Percentiles rank a stretch among this genome's conserved stretches.
Conservation (phyloP, 23 tunicate species). For the Halocynthia aurantium region DNA sequence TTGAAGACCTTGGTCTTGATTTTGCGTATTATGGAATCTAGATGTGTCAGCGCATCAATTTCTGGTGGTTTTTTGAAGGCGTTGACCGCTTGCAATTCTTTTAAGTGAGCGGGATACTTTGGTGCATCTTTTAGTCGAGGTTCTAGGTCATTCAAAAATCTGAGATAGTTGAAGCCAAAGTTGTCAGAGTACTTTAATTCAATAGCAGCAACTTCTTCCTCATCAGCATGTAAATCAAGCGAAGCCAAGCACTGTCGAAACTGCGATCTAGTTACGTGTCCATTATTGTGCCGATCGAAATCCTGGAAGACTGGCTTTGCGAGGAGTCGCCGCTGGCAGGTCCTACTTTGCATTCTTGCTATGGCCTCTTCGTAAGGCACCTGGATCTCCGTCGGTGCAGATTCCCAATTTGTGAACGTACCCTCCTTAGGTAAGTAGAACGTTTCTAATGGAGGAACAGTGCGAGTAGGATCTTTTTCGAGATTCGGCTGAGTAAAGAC, state of each 20-base stretch:
- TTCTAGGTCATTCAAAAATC: slow-evolving; percentile 55
- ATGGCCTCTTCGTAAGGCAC: slow-evolving; percentile 52
- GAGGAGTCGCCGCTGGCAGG: slow-evolving; percentile 47
- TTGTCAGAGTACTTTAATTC: slow-evolving; percentile 56
- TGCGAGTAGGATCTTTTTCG: slow-evolving; percentile 59
- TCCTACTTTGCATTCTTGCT: slow-evolving; percentile 59
- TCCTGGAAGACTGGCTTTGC: slow-evolving; percentile 95
- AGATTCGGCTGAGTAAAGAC: slow-evolving; percentile 66
- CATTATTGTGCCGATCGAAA: slow-evolving; percentile 84
- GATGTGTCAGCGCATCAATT: slow-evolving; percentile 48
- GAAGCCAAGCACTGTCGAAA: slow-evolving; percentile 68
- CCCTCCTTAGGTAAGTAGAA: slow-evolving; percentile 77
- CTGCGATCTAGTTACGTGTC: slow-evolving; percentile 81
- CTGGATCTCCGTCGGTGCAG: slow-evolving; percentile 12
- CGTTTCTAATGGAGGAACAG: slow-evolving; percentile 52
- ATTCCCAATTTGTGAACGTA: slow-evolving; percentile 27
- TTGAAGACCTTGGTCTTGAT: slow-evolving; percentile 62
- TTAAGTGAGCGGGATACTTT: slow-evolving; percentile 51
- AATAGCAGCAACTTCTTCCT: slow-evolving; percentile 63
- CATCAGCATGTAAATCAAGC: slow-evolving; percentile 70
- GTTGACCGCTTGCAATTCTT: slow-evolving; percentile 64
- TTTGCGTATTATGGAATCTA: slow-evolving; percentile 53
- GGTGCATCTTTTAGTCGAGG: slow-evolving; percentile 39
- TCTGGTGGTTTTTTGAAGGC: slow-evolving; percentile 78
- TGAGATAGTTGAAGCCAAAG: slow-evolving; percentile 72